Evolutionary conservation across 1,140 invertebrate genomes (phyloP).

Genomic region (Phthorimaea operculella): DNA sequence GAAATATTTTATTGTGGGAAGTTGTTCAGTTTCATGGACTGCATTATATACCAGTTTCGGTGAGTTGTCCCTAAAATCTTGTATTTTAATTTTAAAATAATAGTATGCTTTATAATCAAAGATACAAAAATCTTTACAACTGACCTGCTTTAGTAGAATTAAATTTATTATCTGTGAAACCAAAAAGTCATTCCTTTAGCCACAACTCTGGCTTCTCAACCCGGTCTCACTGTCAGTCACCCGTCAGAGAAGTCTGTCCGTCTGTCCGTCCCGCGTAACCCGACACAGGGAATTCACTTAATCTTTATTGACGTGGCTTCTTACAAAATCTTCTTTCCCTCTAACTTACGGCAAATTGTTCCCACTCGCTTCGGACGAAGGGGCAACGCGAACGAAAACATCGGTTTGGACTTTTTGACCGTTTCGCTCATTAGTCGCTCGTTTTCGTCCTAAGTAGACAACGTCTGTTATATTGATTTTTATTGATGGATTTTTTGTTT

Average conservation of each 20-base stretch:
- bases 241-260: conserved; percentile 46
- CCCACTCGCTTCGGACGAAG: conserved; percentile 7
- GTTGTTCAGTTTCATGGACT: too few species aligned
- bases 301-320: conserved; percentile 51
- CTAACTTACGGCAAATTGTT: conserved; percentile 15
- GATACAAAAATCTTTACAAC: conserved; percentile 11
- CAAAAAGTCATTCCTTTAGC: background rate
- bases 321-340: conserved; percentile 13
- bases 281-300: conserved; percentile 52
- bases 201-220: background rate
- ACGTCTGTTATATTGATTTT: conserved; percentile 5
- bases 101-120: too few species aligned
- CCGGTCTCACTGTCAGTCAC: conserved; percentile 42
- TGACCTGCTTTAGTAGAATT: conserved; percentile 43
- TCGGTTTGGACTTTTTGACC: background rate
- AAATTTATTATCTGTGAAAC: background rate
- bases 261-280: conserved; percentile 41
- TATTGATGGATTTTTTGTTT: conserved; percentile 4
- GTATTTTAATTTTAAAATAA: too few species aligned
- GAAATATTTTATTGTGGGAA: too few species aligned
- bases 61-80: too few species aligned
- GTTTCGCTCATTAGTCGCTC: conserved; percentile 2
- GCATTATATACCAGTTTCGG: too few species aligned
- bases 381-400: background rate
- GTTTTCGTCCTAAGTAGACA: conserved; percentile 2